phyloP scores from a whole-genome alignment of 23 tunicate species.

The Ascidia mentula region DNA sequence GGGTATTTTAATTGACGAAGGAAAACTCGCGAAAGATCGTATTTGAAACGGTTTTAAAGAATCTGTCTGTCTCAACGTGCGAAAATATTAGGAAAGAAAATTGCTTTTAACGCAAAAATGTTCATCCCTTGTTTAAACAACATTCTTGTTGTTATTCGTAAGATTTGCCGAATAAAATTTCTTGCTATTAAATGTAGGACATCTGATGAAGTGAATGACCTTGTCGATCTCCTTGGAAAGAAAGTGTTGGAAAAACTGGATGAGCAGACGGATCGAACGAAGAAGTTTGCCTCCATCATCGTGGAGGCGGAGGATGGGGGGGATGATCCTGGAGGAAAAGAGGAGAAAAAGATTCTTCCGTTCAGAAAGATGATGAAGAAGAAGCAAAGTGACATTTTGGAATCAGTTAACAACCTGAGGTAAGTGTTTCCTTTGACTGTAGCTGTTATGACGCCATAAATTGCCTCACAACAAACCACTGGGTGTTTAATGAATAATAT shows the following conservation, averaged over 20 bases:
- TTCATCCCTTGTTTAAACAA: not conserved
- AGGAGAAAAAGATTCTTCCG: not conserved
- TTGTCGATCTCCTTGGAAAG: conserved; percentile 23
- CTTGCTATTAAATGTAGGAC: not conserved
- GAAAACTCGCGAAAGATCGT: no score
- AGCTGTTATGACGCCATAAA: no score
- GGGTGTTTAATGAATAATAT: no score
- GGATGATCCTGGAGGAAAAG: not conserved
- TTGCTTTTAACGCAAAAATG: not conserved
- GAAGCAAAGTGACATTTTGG: conserved; percentile 25
- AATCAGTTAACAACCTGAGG: conserved; percentile 11
- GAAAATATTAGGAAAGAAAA: no score
- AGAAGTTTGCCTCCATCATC: conserved; percentile 37
- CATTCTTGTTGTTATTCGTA: no score
- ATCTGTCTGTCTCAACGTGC: no score
- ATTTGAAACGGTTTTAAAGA: no score
- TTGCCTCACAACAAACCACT: no score
- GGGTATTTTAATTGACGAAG: no score
- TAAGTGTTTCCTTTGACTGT: no score
- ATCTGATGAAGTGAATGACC: conserved; percentile 33
- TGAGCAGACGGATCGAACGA: conserved; percentile 25
- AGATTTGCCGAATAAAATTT: no score
- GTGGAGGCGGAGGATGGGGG: conserved; percentile 31
- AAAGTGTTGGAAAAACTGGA: conserved; percentile 17
- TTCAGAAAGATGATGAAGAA: conserved; percentile 24